Conservation (phyloP, 2,113 vertebrate genomes). For the Pipra filicauda region DNA sequence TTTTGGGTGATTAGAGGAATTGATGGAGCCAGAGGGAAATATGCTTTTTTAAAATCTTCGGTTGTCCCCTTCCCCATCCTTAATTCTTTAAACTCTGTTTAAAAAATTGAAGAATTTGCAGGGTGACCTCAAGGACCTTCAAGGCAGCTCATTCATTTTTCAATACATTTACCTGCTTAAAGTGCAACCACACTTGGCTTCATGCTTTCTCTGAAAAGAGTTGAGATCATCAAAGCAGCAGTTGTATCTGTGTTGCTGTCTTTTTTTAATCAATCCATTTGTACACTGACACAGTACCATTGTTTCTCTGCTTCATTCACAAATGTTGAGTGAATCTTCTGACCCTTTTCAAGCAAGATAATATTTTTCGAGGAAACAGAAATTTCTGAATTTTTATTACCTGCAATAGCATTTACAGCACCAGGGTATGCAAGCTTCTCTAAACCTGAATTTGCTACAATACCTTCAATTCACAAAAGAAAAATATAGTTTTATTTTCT, state of each 20-base stretch:
- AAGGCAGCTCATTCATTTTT: neutral
- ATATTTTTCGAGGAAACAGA: neutral
- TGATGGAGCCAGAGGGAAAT: neutral
- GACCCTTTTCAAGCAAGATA: neutral
- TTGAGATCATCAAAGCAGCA: neutral
- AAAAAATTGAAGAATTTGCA: neutral
- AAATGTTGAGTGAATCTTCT: neutral
- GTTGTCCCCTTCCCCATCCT: neutral
- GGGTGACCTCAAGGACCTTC: neutral
- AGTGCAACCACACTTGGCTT: neutral
- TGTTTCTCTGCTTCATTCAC: neutral
- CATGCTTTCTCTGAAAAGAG: neutral
- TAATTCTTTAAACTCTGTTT: neutral
- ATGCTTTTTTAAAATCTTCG: neutral
- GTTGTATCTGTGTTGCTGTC: neutral
- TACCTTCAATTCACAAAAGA: neutral
- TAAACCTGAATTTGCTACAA: neutral
- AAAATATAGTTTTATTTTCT: neutral
- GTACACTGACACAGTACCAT: too few relatives aligned
- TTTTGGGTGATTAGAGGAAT: neutral
- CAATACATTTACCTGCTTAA: neutral
- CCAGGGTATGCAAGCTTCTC: neutral
- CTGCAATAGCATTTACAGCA: neutral
- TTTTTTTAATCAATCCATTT: neutral
- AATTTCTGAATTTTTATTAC: neutral